Evolutionary conservation across 2,888 invertebrate genomes (phyloP).

Genomic region (Xanthia togata): DNA sequence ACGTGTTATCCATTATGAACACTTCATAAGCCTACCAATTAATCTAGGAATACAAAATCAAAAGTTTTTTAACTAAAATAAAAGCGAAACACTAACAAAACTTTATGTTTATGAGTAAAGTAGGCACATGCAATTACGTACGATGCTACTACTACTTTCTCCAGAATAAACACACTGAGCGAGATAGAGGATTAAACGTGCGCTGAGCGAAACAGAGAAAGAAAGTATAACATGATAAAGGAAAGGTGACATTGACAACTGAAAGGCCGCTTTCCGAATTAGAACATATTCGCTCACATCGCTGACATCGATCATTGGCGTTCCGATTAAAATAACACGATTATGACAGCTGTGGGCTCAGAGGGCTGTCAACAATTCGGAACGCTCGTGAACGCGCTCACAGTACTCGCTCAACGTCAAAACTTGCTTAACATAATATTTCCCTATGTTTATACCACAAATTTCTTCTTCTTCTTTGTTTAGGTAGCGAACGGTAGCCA

Average conservation of each 20-base stretch:
- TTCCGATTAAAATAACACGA: too few species aligned
- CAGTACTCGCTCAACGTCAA: too few species aligned
- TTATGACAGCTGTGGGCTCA: too few species aligned
- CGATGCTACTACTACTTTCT: slow-evolving; percentile 40
- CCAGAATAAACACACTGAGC: slow-evolving; percentile 36
- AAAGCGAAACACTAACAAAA: slow-evolving; percentile 51
- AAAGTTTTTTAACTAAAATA: slow-evolving; percentile 28
- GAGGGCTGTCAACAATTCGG: too few species aligned
- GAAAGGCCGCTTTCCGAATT: too few species aligned
- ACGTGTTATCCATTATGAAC: slow-evolving; percentile 82
- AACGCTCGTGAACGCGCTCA: too few species aligned
- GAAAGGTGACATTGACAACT: slow-evolving; percentile 43
- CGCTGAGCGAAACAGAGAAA: slow-evolving; percentile 26
- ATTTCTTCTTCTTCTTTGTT: too few species aligned
- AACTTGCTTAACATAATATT: too few species aligned
- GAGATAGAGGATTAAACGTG: slow-evolving; percentile 3
- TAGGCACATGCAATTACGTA: slow-evolving; percentile 23
- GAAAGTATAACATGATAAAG: neutral
- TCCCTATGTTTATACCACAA: too few species aligned
- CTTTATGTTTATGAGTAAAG: slow-evolving; percentile 19
- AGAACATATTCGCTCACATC: too few species aligned
- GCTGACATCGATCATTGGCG: too few species aligned
- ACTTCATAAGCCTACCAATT: slow-evolving; percentile 61
- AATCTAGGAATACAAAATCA: neutral
- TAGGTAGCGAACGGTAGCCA: too few species aligned